Base-by-base conservation (phyloP, 2,113 vertebrate genomes). In the Equus quagga region DNA sequence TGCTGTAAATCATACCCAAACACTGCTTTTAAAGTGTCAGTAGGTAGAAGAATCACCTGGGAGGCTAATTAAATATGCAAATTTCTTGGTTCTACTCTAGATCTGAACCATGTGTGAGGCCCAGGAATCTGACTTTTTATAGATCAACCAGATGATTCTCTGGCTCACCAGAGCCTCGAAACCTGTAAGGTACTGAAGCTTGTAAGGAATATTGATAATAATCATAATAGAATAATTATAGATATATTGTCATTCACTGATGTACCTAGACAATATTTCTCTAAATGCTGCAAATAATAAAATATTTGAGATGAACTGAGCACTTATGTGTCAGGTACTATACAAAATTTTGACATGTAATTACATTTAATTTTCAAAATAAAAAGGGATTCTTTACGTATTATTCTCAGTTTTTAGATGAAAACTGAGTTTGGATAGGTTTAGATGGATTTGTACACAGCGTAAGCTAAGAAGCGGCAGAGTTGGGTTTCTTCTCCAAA, bases 361-460 rank as follows among this genome's bases (percentile, higher is more conserved):
- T 65, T 92, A 94, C 17, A 94, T 46, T 86, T 70, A 60, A 62
- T 89, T 93, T 89, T 65, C 13, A 87, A 49, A 58, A 33, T 89
- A 70, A 56, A 86, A 51, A 93, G n/a, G 26, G 8, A 62, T 41
- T 78, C 3, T 89, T 76, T 31, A 72, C 15, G 44, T 85, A 49
- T 62, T 56, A 51, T 46, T 87, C 7, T 86, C 13, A 73, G 41
- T 91, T 97, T 95, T 62, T 9, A 62, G n/a, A 69, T 83, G 41
- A 64, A 84, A 33, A 73, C 12, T 28, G 23, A 73, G 12, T 4
- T 91, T 44, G 91, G 4, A 41, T 75, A 89, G 11, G 8, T 84
- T 81, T 85, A 76, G 36, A 65, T 33, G 46, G 15, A 79, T 56
- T 73, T 69, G 19, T 2, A 62, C 7, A 80, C 4, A 41, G 6